Percentiles rank a stretch among this genome's conserved stretches.
These are phyloP conservation scores for Taurulus bubalis DNA, from an alignment of 2,113 vertebrate species.

Conservation along the genomic window DNA sequence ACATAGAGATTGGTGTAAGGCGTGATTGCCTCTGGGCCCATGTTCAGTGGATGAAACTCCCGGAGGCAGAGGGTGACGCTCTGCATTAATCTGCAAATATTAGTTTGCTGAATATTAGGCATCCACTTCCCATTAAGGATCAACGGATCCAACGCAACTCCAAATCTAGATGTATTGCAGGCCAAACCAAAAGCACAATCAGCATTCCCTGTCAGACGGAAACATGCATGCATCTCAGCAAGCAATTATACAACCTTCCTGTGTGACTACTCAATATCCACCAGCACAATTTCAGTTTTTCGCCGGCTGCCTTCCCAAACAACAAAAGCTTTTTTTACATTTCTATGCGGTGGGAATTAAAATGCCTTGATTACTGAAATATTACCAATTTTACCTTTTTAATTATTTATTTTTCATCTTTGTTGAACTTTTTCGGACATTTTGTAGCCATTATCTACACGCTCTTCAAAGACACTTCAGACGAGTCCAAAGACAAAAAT, in stretches of 20 bases:
- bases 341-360: conserved; percentile 63
- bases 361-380: background rate
- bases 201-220: conserved; percentile 22
- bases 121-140: conserved; percentile 60
- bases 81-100: conserved; percentile 69
- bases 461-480: too few species aligned
- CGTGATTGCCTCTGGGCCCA: conserved; percentile 70
- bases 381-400: background rate
- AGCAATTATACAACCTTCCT: conserved; percentile 18
- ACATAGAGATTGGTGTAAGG: conserved; percentile 56
- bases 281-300: conserved; percentile 30
- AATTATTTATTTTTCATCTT: background rate
- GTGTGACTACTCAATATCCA: background rate
- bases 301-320: conserved; percentile 34
- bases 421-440: too few species aligned
- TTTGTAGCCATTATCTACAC: too few species aligned
- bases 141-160: conserved; percentile 20
- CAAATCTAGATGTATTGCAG: conserved; percentile 1
- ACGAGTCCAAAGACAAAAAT: too few species aligned
- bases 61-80: conserved; percentile 49
- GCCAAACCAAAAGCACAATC: conserved; percentile 1
- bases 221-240: conserved; percentile 4
- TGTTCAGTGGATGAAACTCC: conserved; percentile 54
- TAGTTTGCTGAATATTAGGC: conserved; percentile 52
- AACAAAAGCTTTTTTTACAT: conserved; percentile 61